Evolutionary conservation across 2,113 vertebrate species (phyloP).

Genomic region (Elgaria multicarinata): DNA sequence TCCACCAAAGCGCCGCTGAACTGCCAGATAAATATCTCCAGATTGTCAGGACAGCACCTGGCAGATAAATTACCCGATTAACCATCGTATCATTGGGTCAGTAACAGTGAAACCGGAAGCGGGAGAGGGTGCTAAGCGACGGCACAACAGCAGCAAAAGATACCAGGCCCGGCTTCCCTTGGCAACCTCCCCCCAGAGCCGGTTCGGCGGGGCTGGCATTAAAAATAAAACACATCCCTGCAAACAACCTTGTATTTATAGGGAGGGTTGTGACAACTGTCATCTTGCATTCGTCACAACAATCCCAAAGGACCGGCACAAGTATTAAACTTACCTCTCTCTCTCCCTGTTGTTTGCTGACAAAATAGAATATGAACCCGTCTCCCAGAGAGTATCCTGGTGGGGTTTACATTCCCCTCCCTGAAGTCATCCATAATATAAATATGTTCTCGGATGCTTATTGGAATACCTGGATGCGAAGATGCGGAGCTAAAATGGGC

Average conservation of each 20-base stretch:
- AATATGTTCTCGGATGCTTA: conserved; percentile 64
- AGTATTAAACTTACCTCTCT: conserved; percentile 73
- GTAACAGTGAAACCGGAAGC: conserved; percentile 27
- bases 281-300: conserved; percentile 76
- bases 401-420: conserved; percentile 60
- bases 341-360: conserved; percentile 73
- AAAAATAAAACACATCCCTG: conserved; percentile 77
- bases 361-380: conserved; percentile 78
- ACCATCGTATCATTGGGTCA: conserved; percentile 40
- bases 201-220: conserved; percentile 68
- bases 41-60: fast-evolving
- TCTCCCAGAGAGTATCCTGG: conserved; percentile 58
- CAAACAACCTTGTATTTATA: conserved; percentile 78
- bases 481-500: neutral
- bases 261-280: conserved; percentile 75
- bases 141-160: neutral
- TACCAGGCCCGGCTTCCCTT: conserved; percentile 46
- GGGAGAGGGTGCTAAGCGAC: conserved; percentile 26
- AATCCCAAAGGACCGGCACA: conserved; percentile 69
- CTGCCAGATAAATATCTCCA: conserved; percentile 39
- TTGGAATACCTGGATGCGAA: neutral
- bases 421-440: conserved; percentile 78
- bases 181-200: conserved; percentile 59
- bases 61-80: conserved; percentile 56
- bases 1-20: neutral